Base-by-base conservation (phyloP, 1,140 invertebrate genomes). In the Plectus sambesii region DNA sequence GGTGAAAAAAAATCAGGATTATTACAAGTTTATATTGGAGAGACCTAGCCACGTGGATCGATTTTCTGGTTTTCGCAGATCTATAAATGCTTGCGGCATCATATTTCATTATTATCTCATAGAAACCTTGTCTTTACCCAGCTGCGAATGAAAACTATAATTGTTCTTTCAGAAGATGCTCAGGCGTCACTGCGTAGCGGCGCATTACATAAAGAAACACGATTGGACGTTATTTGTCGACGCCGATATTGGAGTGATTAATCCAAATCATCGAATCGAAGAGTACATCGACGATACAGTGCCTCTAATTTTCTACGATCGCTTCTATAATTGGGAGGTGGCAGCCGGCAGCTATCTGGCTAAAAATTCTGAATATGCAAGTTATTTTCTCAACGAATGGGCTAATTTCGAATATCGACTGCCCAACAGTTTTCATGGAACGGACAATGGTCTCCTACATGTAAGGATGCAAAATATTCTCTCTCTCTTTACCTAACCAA, bases 241-340 rank as follows among this genome's bases (percentile, higher is more conserved):
- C 19, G 53, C 53, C 12, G 53, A 55, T 22, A 53, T 47, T 5
- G 53, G 53, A 1, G 53, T 55, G 8, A 51, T 55, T 1, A 53
- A 55, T 45, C 53, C 53, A 4, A 53, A 55, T 6, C 26, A 42
- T n/a, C 20, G 26, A 5, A 42, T 42, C 6, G 41, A 42, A 42
- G 5, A 6, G 20, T 42, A 30, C 25, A 15, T 42, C 8, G 41
- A 42, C 41, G 41, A 42, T 4, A 6, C 15, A 15, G 26, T 42
- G 25, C 25, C 26, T 23, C 25, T 42, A 30, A 42, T 20, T 5
- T 8, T 42, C 25, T 42, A 42, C 19, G 41, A 42, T 15, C 6
- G 41, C 5, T 42, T 42, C 41, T 42, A 23, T 30, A 23, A 42
- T 23, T 42, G 41, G 41, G 41, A 42, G 17, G 41, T 42, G 41